These are phyloP conservation scores for Prietella phreatophila DNA, from an alignment of 2,113 vertebrate species.

Conservation along the genomic window DNA sequence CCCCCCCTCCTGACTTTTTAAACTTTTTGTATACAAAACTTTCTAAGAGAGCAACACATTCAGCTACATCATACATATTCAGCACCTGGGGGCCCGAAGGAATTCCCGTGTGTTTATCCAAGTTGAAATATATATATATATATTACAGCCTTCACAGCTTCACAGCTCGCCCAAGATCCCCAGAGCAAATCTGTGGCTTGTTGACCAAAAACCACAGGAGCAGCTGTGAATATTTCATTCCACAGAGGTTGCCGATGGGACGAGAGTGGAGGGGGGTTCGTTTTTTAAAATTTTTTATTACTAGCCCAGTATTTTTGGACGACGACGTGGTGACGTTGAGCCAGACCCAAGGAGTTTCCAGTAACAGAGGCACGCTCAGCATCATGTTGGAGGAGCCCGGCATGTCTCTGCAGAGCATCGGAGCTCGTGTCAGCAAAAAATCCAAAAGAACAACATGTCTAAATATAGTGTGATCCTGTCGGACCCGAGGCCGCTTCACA, in stretches of 20 bases:
- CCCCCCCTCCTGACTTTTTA: neutral
- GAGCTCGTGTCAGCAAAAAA: constrained; percentile 41
- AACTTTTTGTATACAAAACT: constrained; percentile 34
- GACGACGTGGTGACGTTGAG: constrained; percentile 60
- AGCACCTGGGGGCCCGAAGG: constrained; percentile 31
- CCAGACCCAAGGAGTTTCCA: constrained; percentile 69
- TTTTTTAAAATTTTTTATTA: constrained; percentile 6
- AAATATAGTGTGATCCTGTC: constrained; percentile 52
- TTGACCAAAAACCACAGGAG: constrained; percentile 74
- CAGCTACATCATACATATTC: constrained; percentile 55
- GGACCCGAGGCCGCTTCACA: constrained; percentile 36
- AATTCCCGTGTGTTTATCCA: constrained; percentile 67
- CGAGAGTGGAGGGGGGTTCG: constrained; percentile 15
- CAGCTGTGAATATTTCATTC: constrained; percentile 78
- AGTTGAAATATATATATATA: constrained; percentile 74
- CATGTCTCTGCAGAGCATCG: constrained; percentile 41
- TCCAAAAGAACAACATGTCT: constrained; percentile 42
- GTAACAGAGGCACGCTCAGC: constrained; percentile 63
- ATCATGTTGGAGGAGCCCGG: constrained; percentile 41
- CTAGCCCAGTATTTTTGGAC: constrained; percentile 56
- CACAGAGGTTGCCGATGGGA: constrained; percentile 57
- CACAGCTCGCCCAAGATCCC: constrained; percentile 72
- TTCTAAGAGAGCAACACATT: constrained; percentile 40
- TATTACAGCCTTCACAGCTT: constrained; percentile 73
- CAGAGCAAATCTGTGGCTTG: constrained; percentile 70